These are phyloP conservation scores for Vipera ursinii DNA, from an alignment of 2,797 vertebrate genomes.

Conservation along the genomic window DNA sequence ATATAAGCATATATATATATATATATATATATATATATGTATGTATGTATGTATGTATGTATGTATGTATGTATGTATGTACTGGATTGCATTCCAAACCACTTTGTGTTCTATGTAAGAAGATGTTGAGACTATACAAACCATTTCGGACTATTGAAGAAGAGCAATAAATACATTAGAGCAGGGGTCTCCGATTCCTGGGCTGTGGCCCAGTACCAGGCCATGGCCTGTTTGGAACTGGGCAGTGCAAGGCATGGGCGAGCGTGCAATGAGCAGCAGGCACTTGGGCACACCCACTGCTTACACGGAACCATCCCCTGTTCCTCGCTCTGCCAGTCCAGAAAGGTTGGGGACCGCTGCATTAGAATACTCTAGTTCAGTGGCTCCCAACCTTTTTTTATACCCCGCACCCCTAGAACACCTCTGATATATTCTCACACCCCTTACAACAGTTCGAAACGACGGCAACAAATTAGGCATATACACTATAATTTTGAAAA, in stretches of 20 bases:
- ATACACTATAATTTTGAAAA: too few relatives aligned
- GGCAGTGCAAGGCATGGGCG: background rate
- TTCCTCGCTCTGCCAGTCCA: background rate
- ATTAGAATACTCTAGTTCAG: too few relatives aligned
- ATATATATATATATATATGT: too few relatives aligned
- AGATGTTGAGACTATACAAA: background rate
- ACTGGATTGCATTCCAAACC: background rate
- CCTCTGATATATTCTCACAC: too few relatives aligned
- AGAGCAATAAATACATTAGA: background rate
- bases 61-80: too few relatives aligned
- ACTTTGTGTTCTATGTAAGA: background rate
- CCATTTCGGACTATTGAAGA: background rate
- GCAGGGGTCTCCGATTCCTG: background rate
- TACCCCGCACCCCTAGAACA: too few relatives aligned
- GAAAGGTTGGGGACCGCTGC: background rate
- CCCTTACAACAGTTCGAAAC: too few relatives aligned
- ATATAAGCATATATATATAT: background rate
- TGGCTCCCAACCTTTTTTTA: too few relatives aligned
- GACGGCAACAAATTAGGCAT: too few relatives aligned
- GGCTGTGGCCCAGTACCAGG: background rate
- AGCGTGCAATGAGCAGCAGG: background rate
- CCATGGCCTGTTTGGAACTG: background rate
- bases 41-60: too few relatives aligned
- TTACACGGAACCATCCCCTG: background rate
- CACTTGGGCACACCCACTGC: background rate